Conservation (phyloP, 2,888 invertebrate species). For the Drosophila kokeensis region DNA sequence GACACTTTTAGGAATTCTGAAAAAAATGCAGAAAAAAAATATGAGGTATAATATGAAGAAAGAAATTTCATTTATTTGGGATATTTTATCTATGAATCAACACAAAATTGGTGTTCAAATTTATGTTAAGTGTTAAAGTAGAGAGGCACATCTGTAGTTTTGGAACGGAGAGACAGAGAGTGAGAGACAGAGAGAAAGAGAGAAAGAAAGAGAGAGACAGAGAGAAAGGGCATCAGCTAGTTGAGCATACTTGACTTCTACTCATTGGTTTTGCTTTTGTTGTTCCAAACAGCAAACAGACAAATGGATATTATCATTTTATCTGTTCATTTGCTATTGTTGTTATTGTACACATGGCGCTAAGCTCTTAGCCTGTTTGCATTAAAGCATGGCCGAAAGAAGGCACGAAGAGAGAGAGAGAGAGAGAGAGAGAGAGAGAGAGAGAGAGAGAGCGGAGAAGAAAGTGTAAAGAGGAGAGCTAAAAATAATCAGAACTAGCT, state of each 20-base stretch:
- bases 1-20: not conserved
- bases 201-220: not conserved
- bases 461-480: not conserved
- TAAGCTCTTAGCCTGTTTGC: conserved; percentile 69
- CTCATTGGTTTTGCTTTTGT: conserved; percentile 19
- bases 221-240: not conserved
- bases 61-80: not conserved
- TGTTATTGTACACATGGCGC: conserved; percentile 60
- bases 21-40: not conserved
- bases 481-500: conserved; percentile 14
- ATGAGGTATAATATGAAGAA: not conserved
- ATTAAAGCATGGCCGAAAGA: conserved; percentile 38
- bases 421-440: not conserved
- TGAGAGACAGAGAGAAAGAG: not conserved
- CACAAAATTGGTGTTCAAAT: not conserved
- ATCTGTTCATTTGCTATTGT: conserved; percentile 65
- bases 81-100: not conserved
- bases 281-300: conserved; percentile 56
- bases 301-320: conserved; percentile 79
- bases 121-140: not conserved
- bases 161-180: not conserved
- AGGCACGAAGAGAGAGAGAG: not conserved
- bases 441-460: not conserved
- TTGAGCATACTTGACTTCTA: not conserved
- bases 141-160: not conserved